Evolutionary conservation across 1,140 invertebrate genomes (phyloP), one percentile per base, ranked within the genome.

Genomic region (Drosophila sp.): DNA sequence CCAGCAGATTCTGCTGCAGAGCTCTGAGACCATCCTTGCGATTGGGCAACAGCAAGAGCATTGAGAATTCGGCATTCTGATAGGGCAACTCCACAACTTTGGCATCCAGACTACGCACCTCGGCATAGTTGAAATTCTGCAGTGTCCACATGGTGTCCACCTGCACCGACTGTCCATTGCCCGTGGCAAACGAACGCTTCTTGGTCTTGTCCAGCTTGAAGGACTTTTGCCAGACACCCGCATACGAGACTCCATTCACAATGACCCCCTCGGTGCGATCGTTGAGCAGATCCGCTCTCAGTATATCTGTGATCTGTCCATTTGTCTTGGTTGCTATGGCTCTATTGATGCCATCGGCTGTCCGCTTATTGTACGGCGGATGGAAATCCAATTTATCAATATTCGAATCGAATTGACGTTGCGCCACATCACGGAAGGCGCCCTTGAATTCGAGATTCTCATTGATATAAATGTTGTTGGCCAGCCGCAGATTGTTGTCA

Each of bases 131-230:
- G 6, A 91, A 79, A 69, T 83, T 89, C 40, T 91, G 82, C 62
- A 89, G 44, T 0, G 83, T 89, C 90, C 90, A 91, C 90, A 91
- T 91, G 41, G 86, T 91, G 38, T 91, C 90, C 58, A 91, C 87
- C 50, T 90, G 80, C 0, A 90, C 71, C 10, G 72, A 79, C 62
- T 86, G 76, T 0, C 84, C 79, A n/a, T 61, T 79, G 10, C 78
- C 87, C 1, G 86, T 80, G 44, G 72, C 75, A 58, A 91, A 91
- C 10, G 69, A 58, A 5, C 90, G 86, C 11, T 71, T 74, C 32
- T 76, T 41, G 0, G 90, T 91, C 62, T 90, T 89, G 73, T 76
- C 76, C 60, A 70, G 30, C 50, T 72, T 68, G 62, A 91, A 91
- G 40, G 87, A 73, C 68, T 91, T 91, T 41, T 87, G 84, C 90